phyloP scores from a whole-genome alignment of 2,113 vertebrate species.

The Microcebus griseorufus region DNA sequence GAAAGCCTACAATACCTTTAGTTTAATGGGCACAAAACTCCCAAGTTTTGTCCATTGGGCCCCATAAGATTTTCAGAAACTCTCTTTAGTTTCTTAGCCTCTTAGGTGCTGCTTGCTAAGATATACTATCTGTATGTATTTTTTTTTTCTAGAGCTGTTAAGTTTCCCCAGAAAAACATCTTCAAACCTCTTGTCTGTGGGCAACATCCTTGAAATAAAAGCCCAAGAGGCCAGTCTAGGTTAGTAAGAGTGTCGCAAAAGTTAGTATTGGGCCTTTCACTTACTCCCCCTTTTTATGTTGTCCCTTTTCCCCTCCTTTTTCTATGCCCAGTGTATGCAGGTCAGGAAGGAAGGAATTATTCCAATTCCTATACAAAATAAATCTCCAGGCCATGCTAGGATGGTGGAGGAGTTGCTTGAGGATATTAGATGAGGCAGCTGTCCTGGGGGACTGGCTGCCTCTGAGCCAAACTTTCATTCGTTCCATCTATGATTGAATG shows the following conservation, averaged over 20 bases:
- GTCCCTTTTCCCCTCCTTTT: not conserved
- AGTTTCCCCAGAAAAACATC: not conserved
- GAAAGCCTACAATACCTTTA: not conserved
- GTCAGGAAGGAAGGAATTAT: not conserved
- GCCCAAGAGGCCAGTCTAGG: not conserved
- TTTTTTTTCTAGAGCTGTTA: slow-evolving; percentile 13
- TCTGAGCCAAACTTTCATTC: not conserved
- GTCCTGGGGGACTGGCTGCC: not conserved
- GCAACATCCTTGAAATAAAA: not conserved
- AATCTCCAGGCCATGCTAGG: not conserved
- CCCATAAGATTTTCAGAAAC: not conserved
- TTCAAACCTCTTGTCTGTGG: not conserved
- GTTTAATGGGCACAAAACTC: not conserved
- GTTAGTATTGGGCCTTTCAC: not conserved
- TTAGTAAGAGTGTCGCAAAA: fast-evolving
- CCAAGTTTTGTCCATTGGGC: not conserved
- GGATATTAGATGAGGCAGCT: not conserved
- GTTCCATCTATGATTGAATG: not conserved
- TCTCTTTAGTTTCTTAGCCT: not conserved
- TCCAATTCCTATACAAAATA: not conserved
- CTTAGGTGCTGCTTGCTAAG: not conserved
- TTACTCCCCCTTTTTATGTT: not conserved
- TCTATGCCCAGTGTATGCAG: not conserved
- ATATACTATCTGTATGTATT: not conserved
- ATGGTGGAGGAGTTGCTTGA: too few relatives aligned